Percentiles rank a stretch among this genome's conserved stretches.
These are phyloP conservation scores for Aphelenchoides bicaudatus DNA, from an alignment of 2,888 invertebrate genomes.

Conservation along the genomic window DNA sequence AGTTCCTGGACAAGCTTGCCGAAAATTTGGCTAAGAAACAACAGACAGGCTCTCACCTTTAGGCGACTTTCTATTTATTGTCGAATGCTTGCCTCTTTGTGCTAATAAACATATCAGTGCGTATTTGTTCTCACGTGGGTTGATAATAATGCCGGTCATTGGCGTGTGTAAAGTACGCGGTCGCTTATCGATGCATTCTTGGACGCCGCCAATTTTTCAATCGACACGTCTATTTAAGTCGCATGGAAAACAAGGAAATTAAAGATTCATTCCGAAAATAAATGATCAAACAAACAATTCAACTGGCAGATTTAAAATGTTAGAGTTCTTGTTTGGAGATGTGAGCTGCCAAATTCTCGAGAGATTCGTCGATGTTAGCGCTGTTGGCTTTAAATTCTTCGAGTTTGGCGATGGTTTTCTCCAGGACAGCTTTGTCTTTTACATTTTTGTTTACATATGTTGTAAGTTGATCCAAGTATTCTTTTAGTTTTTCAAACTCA, in stretches of 20 bases:
- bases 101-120: too few relatives aligned
- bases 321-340: slow-evolving; percentile 67
- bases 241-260: too few relatives aligned
- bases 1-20: slow-evolving; percentile 89
- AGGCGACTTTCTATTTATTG: too few relatives aligned
- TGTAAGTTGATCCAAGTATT: slow-evolving; percentile 10
- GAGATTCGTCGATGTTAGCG: slow-evolving; percentile 19
- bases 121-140: too few relatives aligned
- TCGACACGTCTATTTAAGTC: too few relatives aligned
- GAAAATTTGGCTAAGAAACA: slow-evolving; percentile 71
- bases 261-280: not conserved
- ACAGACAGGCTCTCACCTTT: too few relatives aligned
- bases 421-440: slow-evolving; percentile 15
- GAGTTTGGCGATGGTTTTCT: slow-evolving; percentile 15
- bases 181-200: too few relatives aligned
- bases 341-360: slow-evolving; percentile 12
- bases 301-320: not conserved
- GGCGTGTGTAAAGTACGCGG: too few relatives aligned
- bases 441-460: slow-evolving; percentile 20
- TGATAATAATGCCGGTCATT: too few relatives aligned
- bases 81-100: too few relatives aligned
- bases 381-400: slow-evolving; percentile 16
- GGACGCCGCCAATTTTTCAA: too few relatives aligned
- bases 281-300: not conserved
- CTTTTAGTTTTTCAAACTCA: slow-evolving; percentile 9